These are phyloP conservation scores for Aviceda subcristata DNA, from an alignment of 2,113 vertebrate species.

Conservation along the genomic window DNA sequence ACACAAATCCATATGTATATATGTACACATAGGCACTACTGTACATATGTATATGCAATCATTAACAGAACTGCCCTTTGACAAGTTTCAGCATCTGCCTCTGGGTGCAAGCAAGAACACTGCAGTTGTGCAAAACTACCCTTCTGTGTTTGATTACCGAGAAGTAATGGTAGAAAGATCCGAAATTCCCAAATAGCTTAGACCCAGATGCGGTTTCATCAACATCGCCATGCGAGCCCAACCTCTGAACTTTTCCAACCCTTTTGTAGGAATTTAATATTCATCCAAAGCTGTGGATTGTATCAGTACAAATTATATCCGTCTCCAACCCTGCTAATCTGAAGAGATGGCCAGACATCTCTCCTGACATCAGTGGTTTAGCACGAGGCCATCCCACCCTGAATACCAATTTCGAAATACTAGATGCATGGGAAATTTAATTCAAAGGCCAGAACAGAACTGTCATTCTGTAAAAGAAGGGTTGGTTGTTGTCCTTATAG, in stretches of 20 bases:
- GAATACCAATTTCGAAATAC: background rate
- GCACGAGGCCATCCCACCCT: background rate
- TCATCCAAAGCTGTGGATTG: background rate
- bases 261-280: background rate
- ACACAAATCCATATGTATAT: slow-evolving; percentile 71
- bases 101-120: background rate
- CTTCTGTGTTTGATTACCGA: background rate
- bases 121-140: slow-evolving; percentile 33
- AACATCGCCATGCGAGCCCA: background rate
- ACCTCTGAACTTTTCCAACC: background rate
- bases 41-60: slow-evolving; percentile 57
- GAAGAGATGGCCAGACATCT: background rate
- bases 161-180: background rate
- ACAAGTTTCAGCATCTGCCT: background rate
- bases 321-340: background rate
- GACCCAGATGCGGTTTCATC: background rate
- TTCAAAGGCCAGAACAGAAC: background rate
- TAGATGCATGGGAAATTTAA: background rate
- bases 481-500: background rate
- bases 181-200: slow-evolving; percentile 14
- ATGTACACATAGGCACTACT: slow-evolving; percentile 68
- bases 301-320: background rate
- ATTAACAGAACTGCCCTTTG: slow-evolving; percentile 4
- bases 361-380: background rate
- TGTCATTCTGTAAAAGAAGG: background rate